Base-by-base conservation (phyloP, 2,113 vertebrate genomes). In the Macquaria ambigua region DNA sequence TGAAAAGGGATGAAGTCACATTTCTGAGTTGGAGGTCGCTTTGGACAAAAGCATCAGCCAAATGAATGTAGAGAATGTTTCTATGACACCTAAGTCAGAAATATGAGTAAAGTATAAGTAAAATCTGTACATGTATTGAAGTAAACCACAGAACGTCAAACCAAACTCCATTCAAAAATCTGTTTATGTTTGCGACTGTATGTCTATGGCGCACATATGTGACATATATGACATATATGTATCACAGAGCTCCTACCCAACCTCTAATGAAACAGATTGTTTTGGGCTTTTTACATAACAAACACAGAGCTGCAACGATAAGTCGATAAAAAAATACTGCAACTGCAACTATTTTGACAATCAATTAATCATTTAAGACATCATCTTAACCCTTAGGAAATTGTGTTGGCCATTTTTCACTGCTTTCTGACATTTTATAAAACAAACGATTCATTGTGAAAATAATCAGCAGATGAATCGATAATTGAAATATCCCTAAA, bases 41-140 rank as follows among this genome's bases (percentile, higher is more conserved):
- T 79, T 59, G 16, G 64, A 70, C 58, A 52, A 69, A 77, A 83
- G 16, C 0, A 25, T 77, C 37, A n/a, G 53, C 7, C 11, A 43
- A 43, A 12, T 70, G 43, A 76, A 71, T 52, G 43, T 41, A 34
- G 61, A 46, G 16, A 2, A 39, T 66, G 43, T 86, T 67, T 37
- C 10, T 76, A 18, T 59, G 58, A 64, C 11, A 46, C 20, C 31
- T 0, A 23, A 28, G 6, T 63, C 34, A 18, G n/a, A n/a, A n/a
- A n/a, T n/a, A n/a, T n/a, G n/a, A n/a, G n/a, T n/a, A n/a, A n/a
- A n/a, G n/a, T n/a, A n/a, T n/a, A n/a, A n/a, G n/a, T n/a, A 21
- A 48, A n/a, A 56, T 20, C 15, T 12, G 8, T 53, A 50, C 18
- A 56, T 61, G 10, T 62, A 15, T 75, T 76, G 12, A 61, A 14